Base-by-base conservation (phyloP, 2,113 vertebrate genomes). In the Crotalus tigris region DNA sequence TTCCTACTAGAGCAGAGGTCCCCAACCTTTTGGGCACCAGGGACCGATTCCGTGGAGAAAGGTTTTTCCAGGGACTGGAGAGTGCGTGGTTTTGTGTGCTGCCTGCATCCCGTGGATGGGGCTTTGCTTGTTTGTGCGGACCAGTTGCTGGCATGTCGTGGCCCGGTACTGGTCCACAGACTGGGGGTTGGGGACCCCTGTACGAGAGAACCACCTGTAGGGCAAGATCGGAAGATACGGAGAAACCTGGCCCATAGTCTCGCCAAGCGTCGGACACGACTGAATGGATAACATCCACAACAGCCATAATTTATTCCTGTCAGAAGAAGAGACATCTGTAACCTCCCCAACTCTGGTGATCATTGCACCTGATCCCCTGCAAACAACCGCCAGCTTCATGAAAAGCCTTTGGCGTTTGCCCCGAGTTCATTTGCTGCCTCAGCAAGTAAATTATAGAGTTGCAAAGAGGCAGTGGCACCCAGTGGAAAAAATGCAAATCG, bases 401-500 rank as follows among this genome's bases (percentile, higher is more conserved):
- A 93, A 93, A 81, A 93, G 92, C 19, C 39, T 86, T 86, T 54
- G 55, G 92, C 1, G 13, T 69, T 86, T 88, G 61, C 6, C 69
- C 0, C 4, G 94, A 95, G 39, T 61, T 91, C 86, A 15, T 95
- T 91, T 33, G 90, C 59, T 91, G 61, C 88, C 88, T 87, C 81
- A n/a, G 17, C 87, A 85, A 95, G 54, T 90, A 93, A 92, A 94
- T 94, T 93, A 96, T 39, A 92, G 12, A 90, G 39, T 94, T 93
- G 29, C 0, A 0, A 58, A 93, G n/a, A 53, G 94, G 44, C 46
- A 87, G 90, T 95, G 59, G 87, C 92, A 89, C 90, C 87, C 75
- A 95, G 92, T 58, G 87, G 87, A 92, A 94, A 81, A 95, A 93
- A 96, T 92, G 90, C 91, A 93, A 92, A 95, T 95, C 94, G 58